phyloP scores from a whole-genome alignment of 2,888 invertebrate species.

The Cosmopolites sordidus region DNA sequence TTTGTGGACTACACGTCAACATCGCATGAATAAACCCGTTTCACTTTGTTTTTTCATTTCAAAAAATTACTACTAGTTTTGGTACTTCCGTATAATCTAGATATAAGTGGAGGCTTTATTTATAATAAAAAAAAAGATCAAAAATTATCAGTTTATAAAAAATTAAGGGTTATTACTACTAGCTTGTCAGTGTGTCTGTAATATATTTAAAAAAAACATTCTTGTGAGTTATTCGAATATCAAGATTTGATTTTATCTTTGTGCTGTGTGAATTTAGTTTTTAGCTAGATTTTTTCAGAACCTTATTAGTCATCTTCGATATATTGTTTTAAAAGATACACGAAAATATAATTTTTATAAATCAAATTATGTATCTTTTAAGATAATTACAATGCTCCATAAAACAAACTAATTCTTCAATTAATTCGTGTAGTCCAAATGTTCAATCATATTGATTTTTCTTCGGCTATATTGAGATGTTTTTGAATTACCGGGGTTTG shows the following conservation, averaged over 20 bases:
- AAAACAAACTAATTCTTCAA: not conserved
- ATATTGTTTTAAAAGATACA: too few species aligned
- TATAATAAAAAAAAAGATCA: constrained; percentile 13
- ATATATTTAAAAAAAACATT: not conserved
- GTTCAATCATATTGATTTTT: not conserved
- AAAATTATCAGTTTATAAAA: constrained; percentile 12
- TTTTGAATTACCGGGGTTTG: too few species aligned
- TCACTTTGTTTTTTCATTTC: not conserved
- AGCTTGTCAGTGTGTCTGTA: constrained; percentile 2
- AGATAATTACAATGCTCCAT: not conserved
- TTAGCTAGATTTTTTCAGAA: not conserved
- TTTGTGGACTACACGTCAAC: constrained; percentile 19
- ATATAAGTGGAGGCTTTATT: constrained; percentile 13
- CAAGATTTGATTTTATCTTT: not conserved
- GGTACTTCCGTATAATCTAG: constrained; percentile 8
- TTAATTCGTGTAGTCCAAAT: constrained; percentile 1
- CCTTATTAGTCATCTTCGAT: too few species aligned
- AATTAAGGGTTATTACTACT: not conserved
- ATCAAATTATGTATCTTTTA: not conserved
- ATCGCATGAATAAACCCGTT: not conserved
- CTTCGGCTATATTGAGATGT: too few species aligned
- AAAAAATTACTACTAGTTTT: constrained; percentile 20
- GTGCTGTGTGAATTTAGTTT: not conserved
- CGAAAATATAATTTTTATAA: too few species aligned
- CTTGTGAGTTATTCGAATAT: not conserved